Evolutionary conservation across 2,113 vertebrate species (phyloP).

Genomic region (Mohoua ochrocephala): DNA sequence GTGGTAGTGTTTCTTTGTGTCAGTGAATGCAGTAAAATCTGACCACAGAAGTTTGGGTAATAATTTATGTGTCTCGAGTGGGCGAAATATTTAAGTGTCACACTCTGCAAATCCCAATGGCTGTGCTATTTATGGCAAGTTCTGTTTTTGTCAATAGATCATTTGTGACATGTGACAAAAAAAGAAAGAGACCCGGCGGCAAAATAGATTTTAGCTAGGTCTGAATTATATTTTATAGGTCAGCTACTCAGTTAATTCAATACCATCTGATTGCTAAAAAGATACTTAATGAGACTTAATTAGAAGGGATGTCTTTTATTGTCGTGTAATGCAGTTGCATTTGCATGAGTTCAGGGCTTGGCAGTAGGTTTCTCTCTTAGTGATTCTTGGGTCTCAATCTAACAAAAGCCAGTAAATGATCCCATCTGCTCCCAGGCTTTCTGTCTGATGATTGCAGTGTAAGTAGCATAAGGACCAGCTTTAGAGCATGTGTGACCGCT

Average conservation of each 20-base stretch:
- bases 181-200: not conserved
- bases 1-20: not conserved
- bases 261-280: slow-evolving; percentile 38
- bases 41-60: not conserved
- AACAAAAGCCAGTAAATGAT: not conserved
- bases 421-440: not conserved
- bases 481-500: not conserved
- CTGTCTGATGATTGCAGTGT: not conserved
- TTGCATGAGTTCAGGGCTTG: not conserved
- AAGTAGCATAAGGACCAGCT: not conserved
- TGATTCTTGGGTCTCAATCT: not conserved
- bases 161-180: slow-evolving; percentile 7
- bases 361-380: not conserved
- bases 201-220: slow-evolving; percentile 2
- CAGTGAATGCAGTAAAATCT: not conserved
- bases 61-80: not conserved
- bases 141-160: slow-evolving; percentile 39
- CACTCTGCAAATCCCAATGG: not conserved
- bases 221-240: slow-evolving; percentile 46
- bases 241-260: slow-evolving; percentile 41
- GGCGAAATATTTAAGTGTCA: not conserved
- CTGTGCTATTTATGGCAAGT: slow-evolving; percentile 27
- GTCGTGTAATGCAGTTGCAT: not conserved
- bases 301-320: slow-evolving; percentile 22
- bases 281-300: slow-evolving; percentile 39